phyloP scores from a whole-genome alignment of 2,888 invertebrate species.

The Erannis defoliaria region DNA sequence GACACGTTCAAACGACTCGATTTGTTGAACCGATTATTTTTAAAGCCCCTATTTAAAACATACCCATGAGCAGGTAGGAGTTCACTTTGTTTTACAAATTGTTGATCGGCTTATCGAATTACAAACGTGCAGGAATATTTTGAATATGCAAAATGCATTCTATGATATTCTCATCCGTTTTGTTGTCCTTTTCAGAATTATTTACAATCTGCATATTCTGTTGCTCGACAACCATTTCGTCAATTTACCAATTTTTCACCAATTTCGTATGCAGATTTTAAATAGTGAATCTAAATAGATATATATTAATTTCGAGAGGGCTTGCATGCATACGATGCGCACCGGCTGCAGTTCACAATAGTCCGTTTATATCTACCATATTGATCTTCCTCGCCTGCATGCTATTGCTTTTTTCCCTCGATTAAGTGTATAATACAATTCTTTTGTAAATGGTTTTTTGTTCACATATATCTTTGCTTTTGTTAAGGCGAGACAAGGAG shows the following conservation, averaged over 20 bases:
- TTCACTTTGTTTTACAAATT: conserved; percentile 75
- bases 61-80: conserved; percentile 62
- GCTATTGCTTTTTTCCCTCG: conserved; percentile 62
- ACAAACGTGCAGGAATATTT: conserved; percentile 48
- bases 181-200: background rate
- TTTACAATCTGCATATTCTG: background rate
- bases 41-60: conserved; percentile 53
- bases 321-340: conserved; percentile 50
- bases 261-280: background rate
- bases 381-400: conserved; percentile 72
- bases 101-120: conserved; percentile 65
- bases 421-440: conserved; percentile 71
- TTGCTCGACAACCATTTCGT: background rate
- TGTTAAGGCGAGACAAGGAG: conserved; percentile 67
- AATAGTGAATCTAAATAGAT: background rate
- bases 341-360: conserved; percentile 62
- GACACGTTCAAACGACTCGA: conserved; percentile 80
- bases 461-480: conserved; percentile 74
- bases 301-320: conserved; percentile 10
- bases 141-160: conserved; percentile 30
- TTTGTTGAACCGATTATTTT: conserved; percentile 79
- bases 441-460: conserved; percentile 77
- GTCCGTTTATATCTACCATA: conserved; percentile 75
- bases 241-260: background rate
- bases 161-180: background rate